These are phyloP conservation scores for Pagetopsis macropterus DNA, from an alignment of 2,797 vertebrate genomes.

Conservation along the genomic window DNA sequence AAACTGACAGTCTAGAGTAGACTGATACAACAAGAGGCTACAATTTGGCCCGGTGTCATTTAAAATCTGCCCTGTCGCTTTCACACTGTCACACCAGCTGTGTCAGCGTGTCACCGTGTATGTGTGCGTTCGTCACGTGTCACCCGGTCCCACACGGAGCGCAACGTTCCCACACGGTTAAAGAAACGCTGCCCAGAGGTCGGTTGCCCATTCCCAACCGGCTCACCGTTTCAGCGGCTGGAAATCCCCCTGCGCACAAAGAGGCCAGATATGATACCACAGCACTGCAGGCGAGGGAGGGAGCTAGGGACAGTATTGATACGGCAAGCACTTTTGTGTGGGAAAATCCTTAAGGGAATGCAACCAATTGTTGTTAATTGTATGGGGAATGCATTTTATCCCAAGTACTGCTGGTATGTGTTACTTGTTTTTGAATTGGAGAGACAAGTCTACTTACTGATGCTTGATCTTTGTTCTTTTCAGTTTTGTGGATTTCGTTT, in stretches of 20 bases:
- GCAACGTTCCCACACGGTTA: constrained; percentile 80
- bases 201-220: constrained; percentile 82
- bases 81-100: constrained; percentile 24
- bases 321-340: constrained; percentile 79
- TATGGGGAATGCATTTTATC: constrained; percentile 70
- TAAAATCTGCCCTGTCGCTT: constrained; percentile 23
- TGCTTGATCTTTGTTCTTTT: constrained; percentile 54
- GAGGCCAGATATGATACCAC: constrained; percentile 85
- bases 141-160: constrained; percentile 55
- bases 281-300: constrained; percentile 86
- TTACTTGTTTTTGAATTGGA: constrained; percentile 75
- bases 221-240: constrained; percentile 85
- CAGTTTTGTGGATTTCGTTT: constrained; percentile 36
- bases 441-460: constrained; percentile 57
- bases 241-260: constrained; percentile 87
- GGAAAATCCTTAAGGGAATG: constrained; percentile 82
- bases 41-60: constrained; percentile 18
- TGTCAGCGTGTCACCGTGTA: constrained; percentile 21
- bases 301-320: constrained; percentile 82
- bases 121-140: constrained; percentile 47
- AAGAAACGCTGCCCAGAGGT: constrained; percentile 81
- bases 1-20: constrained; percentile 2
- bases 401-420: constrained; percentile 71
- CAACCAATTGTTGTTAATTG: constrained; percentile 82
- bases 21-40: constrained; percentile 4